A percentile compares a stretch with the other conserved stretches of the same genome.
Conservation (phyloP, 2,113 vertebrate species). For the Carlito syrichta region DNA sequence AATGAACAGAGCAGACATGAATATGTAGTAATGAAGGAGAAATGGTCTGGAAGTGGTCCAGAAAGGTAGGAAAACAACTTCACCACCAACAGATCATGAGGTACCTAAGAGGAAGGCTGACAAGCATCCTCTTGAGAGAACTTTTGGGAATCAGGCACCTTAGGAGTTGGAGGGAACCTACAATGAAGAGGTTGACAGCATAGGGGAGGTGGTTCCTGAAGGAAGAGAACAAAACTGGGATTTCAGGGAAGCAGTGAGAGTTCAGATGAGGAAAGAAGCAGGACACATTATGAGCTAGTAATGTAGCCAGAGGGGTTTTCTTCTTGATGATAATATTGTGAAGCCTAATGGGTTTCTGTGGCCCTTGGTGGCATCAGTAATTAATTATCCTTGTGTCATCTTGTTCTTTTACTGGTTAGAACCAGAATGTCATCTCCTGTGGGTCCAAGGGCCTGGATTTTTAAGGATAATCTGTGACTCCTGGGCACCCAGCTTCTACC, state of each 20-base stretch:
- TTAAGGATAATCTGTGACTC: not conserved
- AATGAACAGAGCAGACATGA: not conserved
- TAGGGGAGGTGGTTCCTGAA: not conserved
- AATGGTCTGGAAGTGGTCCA: not conserved
- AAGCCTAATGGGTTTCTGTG: not conserved
- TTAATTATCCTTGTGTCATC: not conserved
- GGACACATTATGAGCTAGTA: not conserved
- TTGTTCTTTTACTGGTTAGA: not conserved
- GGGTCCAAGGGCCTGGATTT: not conserved
- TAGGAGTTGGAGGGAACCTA: not conserved
- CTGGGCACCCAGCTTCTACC: not conserved
- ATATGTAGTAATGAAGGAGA: not conserved
- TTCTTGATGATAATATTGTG: not conserved
- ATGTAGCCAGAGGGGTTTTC: not conserved
- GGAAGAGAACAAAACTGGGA: not conserved
- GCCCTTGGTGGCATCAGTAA: not conserved
- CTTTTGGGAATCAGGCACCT: not conserved
- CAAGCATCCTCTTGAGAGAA: not conserved
- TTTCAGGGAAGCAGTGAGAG: not conserved
- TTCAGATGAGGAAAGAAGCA: not conserved
- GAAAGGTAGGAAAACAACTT: not conserved
- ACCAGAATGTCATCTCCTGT: not conserved
- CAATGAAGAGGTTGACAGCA: not conserved
- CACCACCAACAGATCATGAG: not conserved
- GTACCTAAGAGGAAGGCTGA: not conserved